Base-by-base conservation (phyloP, 2,888 invertebrate genomes). In the Aromia moschata region DNA sequence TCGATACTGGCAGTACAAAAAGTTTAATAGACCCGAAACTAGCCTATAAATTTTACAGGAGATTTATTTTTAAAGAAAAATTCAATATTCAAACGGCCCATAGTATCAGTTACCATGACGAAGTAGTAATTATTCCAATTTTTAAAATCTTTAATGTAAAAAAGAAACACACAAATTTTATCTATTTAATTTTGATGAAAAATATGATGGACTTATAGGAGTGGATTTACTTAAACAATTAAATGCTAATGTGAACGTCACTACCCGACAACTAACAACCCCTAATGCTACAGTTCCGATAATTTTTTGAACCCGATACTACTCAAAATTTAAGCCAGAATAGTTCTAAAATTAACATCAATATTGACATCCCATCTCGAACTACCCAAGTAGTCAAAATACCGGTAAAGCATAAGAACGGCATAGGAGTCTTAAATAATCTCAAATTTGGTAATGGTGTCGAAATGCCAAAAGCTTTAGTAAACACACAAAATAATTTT, bases 131-230 rank as follows among this genome's bases (percentile, higher is more conserved):
- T 40, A 40, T 40, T 10, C 40, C 4, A 40, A 9, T 40, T 15
- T 40, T 40, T 12, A 12, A 16, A 10, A 40, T 40, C 12, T 40
- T 40, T 7, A 40, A 40, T 3, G 16, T 16, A n/a, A 40, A 2
- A 4, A n/a, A n/a, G 40, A 40, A 40, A 40, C 2, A 10, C 40
- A 40, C 2, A 40, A 40, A 3, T 40, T 40, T 40, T 40, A 15
- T 40, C 10, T 40, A 10, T 2, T 40, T 40, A 16, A 40, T 2
- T 40, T 40, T 40, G 12, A 12, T 12, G 2, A 14, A 2, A 40
- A 40, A 40, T 40, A 40, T 40, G 40, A 40, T 12, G 40, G 40
- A 40, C 40, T 40, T 40, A 40, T 40, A 15, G 40, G 40, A 2
- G 16, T 40, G 40, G 12, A 40, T 40, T 16, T 40, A 4, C 12